Percentiles rank a stretch among this genome's conserved stretches.
Evolutionary conservation across 2,888 invertebrate species (phyloP).

Genomic region (Cantharis flavilabris): DNA sequence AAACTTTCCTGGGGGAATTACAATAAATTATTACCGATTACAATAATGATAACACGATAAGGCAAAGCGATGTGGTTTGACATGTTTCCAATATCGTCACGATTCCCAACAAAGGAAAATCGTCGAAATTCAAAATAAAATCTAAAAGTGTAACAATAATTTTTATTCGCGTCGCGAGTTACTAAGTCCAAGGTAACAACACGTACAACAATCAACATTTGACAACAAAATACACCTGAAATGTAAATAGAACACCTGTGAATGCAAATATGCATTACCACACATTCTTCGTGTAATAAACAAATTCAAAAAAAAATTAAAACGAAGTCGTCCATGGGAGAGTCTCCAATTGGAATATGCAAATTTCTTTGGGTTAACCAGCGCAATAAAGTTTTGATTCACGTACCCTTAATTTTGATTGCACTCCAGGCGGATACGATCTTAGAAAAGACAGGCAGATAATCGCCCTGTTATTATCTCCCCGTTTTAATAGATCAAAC

Average conservation of each 20-base stretch:
- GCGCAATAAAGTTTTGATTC: neutral
- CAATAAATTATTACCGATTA: neutral
- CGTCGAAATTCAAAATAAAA: neutral
- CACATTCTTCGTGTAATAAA: neutral
- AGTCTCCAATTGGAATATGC: neutral
- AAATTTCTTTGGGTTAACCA: neutral
- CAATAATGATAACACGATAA: neutral
- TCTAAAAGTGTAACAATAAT: neutral
- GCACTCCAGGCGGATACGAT: neutral
- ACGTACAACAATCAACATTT: slow-evolving; percentile 22
- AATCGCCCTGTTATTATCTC: neutral
- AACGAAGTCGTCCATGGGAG: neutral
- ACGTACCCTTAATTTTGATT: neutral
- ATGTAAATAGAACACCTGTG: slow-evolving; percentile 15
- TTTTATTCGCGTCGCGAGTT: slow-evolving; percentile 8
- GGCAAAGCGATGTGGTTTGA: neutral
- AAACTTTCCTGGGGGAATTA: neutral
- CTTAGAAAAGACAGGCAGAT: neutral
- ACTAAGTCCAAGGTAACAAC: slow-evolving; percentile 20
- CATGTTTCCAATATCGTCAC: neutral
- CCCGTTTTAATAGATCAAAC: neutral
- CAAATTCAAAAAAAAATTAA: neutral
- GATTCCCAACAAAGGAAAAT: neutral
- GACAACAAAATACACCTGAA: slow-evolving; percentile 23
- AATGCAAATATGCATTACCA: slow-evolving; percentile 12